These are phyloP conservation scores for Leptobrachium ailaonicum DNA, from an alignment of 2,113 vertebrate genomes.

Conservation along the genomic window DNA sequence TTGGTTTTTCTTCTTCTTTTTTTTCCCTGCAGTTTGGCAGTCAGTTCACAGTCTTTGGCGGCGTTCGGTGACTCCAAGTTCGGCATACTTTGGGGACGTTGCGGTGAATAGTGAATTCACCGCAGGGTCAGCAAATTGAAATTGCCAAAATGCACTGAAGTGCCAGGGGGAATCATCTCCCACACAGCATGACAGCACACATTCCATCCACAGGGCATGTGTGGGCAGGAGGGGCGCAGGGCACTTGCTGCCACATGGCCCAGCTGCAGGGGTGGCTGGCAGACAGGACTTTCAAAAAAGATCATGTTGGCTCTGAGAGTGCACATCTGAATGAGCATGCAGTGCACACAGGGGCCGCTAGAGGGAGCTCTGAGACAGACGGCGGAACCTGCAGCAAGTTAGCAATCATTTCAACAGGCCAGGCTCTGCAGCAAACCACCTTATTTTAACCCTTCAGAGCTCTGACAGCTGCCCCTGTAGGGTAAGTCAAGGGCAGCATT, in stretches of 20 bases:
- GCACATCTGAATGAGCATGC: slow-evolving; percentile 42
- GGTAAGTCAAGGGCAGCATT: slow-evolving; percentile 21
- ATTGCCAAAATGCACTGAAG: too few species aligned
- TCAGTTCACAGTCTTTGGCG: too few species aligned
- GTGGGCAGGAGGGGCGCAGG: too few species aligned
- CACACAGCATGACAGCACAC: slow-evolving; percentile 46
- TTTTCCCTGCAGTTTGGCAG: too few species aligned
- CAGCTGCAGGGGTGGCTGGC: neutral
- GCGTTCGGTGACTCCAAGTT: too few species aligned
- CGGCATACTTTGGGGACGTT: too few species aligned
- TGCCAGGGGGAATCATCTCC: slow-evolving; percentile 41
- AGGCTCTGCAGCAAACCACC: slow-evolving; percentile 3
- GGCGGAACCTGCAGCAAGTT: slow-evolving; percentile 2
- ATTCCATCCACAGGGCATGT: neutral
- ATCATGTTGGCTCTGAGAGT: slow-evolving; percentile 53
- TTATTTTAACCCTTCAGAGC: slow-evolving; percentile 23
- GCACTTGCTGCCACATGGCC: neutral
- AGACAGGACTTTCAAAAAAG: slow-evolving; percentile 67
- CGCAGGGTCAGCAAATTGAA: too few species aligned
- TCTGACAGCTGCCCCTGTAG: neutral
- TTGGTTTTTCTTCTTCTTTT: too few species aligned
- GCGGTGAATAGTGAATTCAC: too few species aligned
- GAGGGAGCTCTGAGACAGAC: slow-evolving; percentile 76
- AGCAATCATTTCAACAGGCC: slow-evolving; percentile 13
- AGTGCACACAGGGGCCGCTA: slow-evolving; percentile 61